phyloP scores from a whole-genome alignment of 1,140 invertebrate species.

The Antheraea mylitta region DNA sequence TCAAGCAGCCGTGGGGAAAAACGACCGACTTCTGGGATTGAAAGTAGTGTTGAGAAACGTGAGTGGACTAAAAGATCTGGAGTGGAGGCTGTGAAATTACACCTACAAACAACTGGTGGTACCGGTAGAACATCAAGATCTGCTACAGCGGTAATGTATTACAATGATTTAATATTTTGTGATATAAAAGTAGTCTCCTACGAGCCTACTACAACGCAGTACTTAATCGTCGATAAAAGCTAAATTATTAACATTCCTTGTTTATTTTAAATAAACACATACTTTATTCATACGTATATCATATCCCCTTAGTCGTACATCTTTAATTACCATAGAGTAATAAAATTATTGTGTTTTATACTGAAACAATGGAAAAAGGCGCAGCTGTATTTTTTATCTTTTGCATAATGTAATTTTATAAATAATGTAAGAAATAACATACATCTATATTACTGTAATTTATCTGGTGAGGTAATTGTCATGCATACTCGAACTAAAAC shows the following conservation, averaged over 20 bases:
- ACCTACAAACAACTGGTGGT: constrained; percentile 55
- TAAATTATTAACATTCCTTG: neutral
- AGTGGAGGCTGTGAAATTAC: constrained; percentile 65
- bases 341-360: too few relatives aligned
- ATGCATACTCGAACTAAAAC: too few relatives aligned
- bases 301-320: too few relatives aligned
- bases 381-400: too few relatives aligned
- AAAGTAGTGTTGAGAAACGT: constrained; percentile 7
- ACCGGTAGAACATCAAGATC: constrained; percentile 66
- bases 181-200: neutral
- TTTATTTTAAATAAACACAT: neutral
- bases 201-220: neutral
- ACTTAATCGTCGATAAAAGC: neutral
- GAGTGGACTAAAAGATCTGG: constrained; percentile 56
- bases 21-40: constrained; percentile 13
- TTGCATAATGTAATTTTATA: too few relatives aligned
- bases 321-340: too few relatives aligned
- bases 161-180: neutral
- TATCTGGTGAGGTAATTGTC: too few relatives aligned
- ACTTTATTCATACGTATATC: too few relatives aligned
- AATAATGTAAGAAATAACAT: too few relatives aligned
- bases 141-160: constrained; percentile 55
- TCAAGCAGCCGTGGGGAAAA: constrained; percentile 8
- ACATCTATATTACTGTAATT: too few relatives aligned
- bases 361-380: too few relatives aligned